Evolutionary conservation across 2,797 vertebrate genomes (phyloP), one percentile per base, ranked within the genome.

Genomic region (Microctenopoma lineatum): DNA sequence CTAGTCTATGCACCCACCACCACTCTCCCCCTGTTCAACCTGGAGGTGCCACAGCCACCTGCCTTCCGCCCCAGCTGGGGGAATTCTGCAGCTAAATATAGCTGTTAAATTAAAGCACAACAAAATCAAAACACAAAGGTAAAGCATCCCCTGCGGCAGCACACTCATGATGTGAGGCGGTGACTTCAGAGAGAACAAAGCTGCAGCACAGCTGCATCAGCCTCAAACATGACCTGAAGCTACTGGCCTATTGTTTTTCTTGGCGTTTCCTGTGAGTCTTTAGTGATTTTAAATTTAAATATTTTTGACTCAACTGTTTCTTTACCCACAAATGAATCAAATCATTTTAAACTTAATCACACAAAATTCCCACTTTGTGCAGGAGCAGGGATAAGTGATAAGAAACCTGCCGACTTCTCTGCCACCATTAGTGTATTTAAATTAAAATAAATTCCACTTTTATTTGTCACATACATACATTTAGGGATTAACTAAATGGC

Each of bases 31-130:
- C 44, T 41, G 45, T 42, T 74, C 66, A 58, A 38, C 41, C 52
- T 82, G 72, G 64, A 87, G 87, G 84, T 84, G 73, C 73, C 68
- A 42, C 76, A 85, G 78, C 87, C 93, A 94, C 91, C 93, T 94
- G 92, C 88, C 86, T 90, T 87, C 87, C 73, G 52, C 84, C 64
- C 25, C 84, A 85, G 89, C 84, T 77, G 88, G 86, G 90, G 93
- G 89, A 91, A 87, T 94, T 93, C 84, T 83, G 64, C 69, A 42
- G 91, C 90, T 93, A 92, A 91, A 93, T 89, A 87, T 90, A 93
- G 89, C 77, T 4, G 66, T 48, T 27, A 58, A 86, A 86, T 89
- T 85, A 89, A 87, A 83, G 81, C 83, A 77, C 84, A 87, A 85
- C 74, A 77, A 87, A 87, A 89, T 82, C 65, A 81, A 84, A 93